A percentile compares a stretch with the other conserved stretches of the same genome.
phyloP scores from a whole-genome alignment of 2,888 invertebrate species.

The Lumbricus terrestris region DNA sequence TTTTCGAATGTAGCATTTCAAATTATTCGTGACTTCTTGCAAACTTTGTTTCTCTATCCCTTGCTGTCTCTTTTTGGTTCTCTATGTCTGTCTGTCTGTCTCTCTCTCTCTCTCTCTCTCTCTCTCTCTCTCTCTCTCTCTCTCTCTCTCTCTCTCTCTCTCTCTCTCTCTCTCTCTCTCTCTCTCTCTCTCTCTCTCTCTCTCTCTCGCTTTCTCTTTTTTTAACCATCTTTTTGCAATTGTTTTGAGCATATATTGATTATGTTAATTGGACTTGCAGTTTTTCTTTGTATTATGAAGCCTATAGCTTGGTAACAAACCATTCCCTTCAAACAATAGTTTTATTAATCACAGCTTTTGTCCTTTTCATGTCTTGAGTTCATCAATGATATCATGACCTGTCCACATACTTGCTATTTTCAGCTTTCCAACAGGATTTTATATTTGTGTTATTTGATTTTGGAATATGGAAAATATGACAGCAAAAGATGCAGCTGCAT shows the following conservation, averaged over 20 bases:
- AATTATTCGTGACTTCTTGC: neutral
- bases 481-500: too few relatives aligned
- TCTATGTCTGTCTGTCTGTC: neutral
- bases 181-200: neutral
- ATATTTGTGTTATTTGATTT: neutral
- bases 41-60: neutral
- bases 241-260: too few relatives aligned
- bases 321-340: neutral
- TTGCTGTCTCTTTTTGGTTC: neutral
- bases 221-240: neutral
- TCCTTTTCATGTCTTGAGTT: neutral
- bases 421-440: neutral
- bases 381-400: neutral
- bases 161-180: neutral
- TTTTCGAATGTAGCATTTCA: neutral
- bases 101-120: neutral
- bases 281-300: neutral
- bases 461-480: neutral
- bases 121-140: neutral
- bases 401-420: neutral
- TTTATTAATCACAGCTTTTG: neutral
- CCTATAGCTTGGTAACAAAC: neutral
- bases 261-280: neutral
- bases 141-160: neutral
- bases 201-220: neutral